Percentiles rank a stretch among this genome's conserved stretches.
Evolutionary conservation across 1,140 invertebrate species (phyloP).

Genomic region (Lepidostoma basale): DNA sequence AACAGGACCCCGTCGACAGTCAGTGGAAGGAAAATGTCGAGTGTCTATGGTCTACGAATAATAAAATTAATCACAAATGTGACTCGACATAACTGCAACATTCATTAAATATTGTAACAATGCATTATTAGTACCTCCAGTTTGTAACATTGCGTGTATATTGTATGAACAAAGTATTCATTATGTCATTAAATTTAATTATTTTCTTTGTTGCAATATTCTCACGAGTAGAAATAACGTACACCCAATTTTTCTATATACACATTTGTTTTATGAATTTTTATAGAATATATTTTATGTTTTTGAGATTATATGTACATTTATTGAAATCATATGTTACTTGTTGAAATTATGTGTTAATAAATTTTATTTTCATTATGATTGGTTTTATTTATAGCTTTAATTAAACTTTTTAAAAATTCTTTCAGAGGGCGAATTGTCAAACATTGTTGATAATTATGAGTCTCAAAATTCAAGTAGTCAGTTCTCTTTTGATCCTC

Average conservation of each 20-base stretch:
- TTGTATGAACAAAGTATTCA: too few species aligned
- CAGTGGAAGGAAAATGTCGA: conserved; percentile 82
- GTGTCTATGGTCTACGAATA: conserved; percentile 69
- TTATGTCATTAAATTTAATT: too few species aligned
- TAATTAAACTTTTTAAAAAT: neutral
- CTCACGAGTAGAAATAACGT: too few species aligned
- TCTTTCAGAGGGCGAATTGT: conserved; percentile 19
- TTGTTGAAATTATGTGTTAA: neutral
- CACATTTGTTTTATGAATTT: conserved; percentile 2
- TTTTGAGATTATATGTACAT: too few species aligned
- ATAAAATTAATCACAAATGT: neutral
- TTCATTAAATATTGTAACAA: too few species aligned
- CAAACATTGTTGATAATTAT: neutral
- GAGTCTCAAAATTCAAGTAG: neutral
- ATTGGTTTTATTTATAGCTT: conserved; percentile 28
- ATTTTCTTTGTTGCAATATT: too few species aligned
- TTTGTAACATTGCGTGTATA: too few species aligned
- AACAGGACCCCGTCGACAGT: conserved; percentile 56
- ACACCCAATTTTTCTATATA: too few species aligned
- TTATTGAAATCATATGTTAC: too few species aligned
- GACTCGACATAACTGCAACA: neutral
- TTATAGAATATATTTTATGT: conserved; percentile 4
- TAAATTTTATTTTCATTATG: conserved; percentile 22
- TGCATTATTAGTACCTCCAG: too few species aligned
- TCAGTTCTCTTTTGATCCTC: conserved; percentile 9